phyloP scores from a whole-genome alignment of 2,797 vertebrate genomes.

The Spatula versicolor region DNA sequence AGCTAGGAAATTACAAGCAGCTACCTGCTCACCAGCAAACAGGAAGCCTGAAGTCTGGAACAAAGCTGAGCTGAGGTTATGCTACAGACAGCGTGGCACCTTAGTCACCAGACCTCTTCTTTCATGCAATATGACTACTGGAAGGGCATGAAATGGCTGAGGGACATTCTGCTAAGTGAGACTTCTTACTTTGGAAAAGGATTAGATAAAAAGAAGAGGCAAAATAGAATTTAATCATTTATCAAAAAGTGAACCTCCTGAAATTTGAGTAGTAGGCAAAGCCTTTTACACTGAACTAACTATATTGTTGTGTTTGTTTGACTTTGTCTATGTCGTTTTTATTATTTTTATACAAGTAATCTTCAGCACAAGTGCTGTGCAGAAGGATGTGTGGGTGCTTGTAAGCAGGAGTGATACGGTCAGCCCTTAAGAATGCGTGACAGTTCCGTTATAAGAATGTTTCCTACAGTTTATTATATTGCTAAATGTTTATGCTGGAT shows the following conservation, averaged over 20 bases:
- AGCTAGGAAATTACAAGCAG: not conserved
- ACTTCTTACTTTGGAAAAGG: not conserved
- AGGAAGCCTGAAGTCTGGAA: not conserved
- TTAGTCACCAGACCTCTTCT: not conserved
- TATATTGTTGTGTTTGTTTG: not conserved
- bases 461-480: not conserved
- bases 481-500: not conserved
- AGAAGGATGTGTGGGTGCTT: not conserved
- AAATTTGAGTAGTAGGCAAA: conserved; percentile 1
- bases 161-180: not conserved
- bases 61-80: not conserved
- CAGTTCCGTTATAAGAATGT: not conserved
- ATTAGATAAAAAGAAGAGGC: not conserved
- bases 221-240: not conserved
- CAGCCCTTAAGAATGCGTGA: not conserved
- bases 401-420: not conserved
- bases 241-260: not conserved
- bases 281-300: not conserved
- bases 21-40: not conserved
- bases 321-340: not conserved
- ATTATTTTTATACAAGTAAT: not conserved
- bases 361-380: not conserved
- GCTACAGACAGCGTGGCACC: not conserved
- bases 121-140: not conserved
- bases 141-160: not conserved